phyloP scores from a whole-genome alignment of 2,888 invertebrate genomes.

The Chrysodeixis includens region DNA sequence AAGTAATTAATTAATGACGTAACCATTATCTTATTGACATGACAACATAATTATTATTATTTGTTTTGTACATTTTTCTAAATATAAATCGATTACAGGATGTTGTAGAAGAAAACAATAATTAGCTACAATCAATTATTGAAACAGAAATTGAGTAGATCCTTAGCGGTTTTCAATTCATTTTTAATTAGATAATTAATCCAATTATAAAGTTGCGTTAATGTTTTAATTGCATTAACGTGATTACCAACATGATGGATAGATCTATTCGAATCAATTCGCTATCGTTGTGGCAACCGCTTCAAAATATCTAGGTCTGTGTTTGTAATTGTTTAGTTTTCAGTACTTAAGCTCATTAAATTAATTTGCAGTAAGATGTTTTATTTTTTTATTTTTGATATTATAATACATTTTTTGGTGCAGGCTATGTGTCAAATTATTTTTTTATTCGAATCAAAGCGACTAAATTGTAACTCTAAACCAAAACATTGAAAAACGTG shows the following conservation, averaged over 20 bases:
- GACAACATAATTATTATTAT: background rate
- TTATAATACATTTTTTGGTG: too few relatives aligned
- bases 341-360: too few relatives aligned
- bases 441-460: too few relatives aligned
- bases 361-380: too few relatives aligned
- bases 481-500: background rate
- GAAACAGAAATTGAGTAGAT: background rate
- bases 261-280: constrained; percentile 45
- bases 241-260: constrained; percentile 31
- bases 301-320: constrained; percentile 30
- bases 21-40: background rate
- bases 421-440: too few relatives aligned
- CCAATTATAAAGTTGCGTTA: constrained; percentile 34
- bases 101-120: background rate
- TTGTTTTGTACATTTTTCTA: background rate
- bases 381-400: too few relatives aligned
- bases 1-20: background rate
- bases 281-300: constrained; percentile 35
- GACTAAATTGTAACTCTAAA: background rate
- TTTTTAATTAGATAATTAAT: constrained; percentile 17
- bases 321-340: constrained; percentile 19
- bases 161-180: background rate
- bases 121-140: background rate
- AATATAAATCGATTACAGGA: background rate
- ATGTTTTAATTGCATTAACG: constrained; percentile 42